These are phyloP conservation scores for Aviceda subcristata DNA, from an alignment of 2,113 vertebrate species.

Conservation along the genomic window DNA sequence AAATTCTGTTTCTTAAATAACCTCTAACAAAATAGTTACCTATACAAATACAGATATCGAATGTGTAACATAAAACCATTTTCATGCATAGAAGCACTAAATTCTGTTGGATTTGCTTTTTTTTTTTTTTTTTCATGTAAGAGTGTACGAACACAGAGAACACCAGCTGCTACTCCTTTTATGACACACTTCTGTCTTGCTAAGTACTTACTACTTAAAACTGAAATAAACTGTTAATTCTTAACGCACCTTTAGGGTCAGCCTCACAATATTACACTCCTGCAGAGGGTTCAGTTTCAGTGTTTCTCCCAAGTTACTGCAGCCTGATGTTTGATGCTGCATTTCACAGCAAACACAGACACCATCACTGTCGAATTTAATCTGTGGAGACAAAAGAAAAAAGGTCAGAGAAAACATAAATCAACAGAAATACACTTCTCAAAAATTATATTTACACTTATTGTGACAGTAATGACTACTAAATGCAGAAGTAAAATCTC, in stretches of 20 bases:
- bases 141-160: not conserved
- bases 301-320: slow-evolving; percentile 93
- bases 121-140: not conserved
- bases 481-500: not conserved
- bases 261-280: slow-evolving; percentile 88
- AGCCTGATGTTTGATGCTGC: slow-evolving; percentile 90
- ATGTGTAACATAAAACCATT: not conserved
- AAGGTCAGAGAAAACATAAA: not conserved
- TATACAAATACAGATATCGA: not conserved
- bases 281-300: slow-evolving; percentile 93
- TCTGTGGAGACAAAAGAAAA: slow-evolving; percentile 61
- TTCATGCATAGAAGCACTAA: not conserved
- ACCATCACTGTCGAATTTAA: slow-evolving; percentile 92
- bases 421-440: not conserved
- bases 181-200: not conserved
- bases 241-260: slow-evolving; percentile 87
- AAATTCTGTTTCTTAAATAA: not conserved
- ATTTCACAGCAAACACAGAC: slow-evolving; percentile 97
- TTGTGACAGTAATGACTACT: not conserved
- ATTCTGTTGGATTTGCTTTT: not conserved
- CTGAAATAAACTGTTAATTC: not conserved
- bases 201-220: not conserved
- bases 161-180: not conserved
- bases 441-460: not conserved
- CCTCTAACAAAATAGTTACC: not conserved